phyloP scores from a whole-genome alignment of 2,797 vertebrate genomes.

The Parambassis ranga region DNA sequence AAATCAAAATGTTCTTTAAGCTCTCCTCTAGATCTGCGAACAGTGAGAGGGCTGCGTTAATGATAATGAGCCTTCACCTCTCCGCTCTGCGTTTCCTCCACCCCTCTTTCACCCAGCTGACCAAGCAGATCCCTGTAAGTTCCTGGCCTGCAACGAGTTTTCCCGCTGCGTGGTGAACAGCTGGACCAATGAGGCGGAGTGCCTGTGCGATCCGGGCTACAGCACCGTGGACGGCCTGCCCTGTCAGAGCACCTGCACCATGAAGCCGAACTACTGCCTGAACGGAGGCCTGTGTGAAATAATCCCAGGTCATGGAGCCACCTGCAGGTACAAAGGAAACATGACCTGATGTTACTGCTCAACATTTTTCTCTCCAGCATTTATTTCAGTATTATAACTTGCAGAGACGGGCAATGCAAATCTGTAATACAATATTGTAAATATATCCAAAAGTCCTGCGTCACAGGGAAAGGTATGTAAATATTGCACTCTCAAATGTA shows the following conservation, averaged over 20 bases:
- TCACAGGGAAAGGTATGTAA: too few species aligned
- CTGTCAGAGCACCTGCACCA: slow-evolving; percentile 83
- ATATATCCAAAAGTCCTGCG: too few species aligned
- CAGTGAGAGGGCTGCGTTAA: slow-evolving; percentile 25
- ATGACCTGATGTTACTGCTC: neutral
- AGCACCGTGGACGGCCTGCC: slow-evolving; percentile 72
- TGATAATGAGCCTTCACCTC: slow-evolving; percentile 36
- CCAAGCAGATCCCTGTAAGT: slow-evolving; percentile 88
- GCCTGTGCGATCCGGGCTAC: slow-evolving; percentile 86
- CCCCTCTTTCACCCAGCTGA: slow-evolving; percentile 77
- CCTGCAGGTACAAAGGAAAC: slow-evolving; percentile 87
- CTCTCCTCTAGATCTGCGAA: slow-evolving; percentile 11
- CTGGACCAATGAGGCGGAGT: slow-evolving; percentile 85
- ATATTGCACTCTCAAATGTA: too few species aligned
- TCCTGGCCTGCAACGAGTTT: slow-evolving; percentile 89
- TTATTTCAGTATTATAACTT: neutral
- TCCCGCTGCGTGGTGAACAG: slow-evolving; percentile 86
- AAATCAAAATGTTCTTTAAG: slow-evolving; percentile 47
- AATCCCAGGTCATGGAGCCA: slow-evolving; percentile 81
- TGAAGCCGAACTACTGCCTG: slow-evolving; percentile 81
- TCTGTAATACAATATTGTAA: too few species aligned
- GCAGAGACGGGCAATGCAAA: neutral
- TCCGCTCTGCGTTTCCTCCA: neutral
- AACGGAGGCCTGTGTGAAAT: slow-evolving; percentile 85
- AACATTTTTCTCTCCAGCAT: neutral